These are phyloP conservation scores for Zophobas morio DNA, from an alignment of 1,140 invertebrate species.

Conservation along the genomic window DNA sequence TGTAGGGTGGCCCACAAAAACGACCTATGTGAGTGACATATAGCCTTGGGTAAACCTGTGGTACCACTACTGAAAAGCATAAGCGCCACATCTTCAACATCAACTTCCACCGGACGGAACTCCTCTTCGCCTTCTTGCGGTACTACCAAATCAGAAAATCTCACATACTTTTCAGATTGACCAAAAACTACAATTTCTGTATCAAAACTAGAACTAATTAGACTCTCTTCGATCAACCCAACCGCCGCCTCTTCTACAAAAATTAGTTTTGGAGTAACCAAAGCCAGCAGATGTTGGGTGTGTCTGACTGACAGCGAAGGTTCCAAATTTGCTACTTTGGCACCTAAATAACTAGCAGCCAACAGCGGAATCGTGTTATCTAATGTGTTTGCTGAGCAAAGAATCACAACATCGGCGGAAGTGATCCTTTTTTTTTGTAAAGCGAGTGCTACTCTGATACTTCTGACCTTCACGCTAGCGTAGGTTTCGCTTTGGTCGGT, in stretches of 20 bases:
- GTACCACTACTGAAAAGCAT: slow-evolving; percentile 80
- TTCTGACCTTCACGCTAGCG: slow-evolving; percentile 64
- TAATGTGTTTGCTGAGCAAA: slow-evolving; percentile 69
- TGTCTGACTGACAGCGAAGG: slow-evolving; percentile 37
- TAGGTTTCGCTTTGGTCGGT: slow-evolving; percentile 68
- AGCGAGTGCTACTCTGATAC: slow-evolving; percentile 67
- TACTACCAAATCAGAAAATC: slow-evolving; percentile 43
- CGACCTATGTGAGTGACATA: slow-evolving; percentile 39
- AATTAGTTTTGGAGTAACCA: slow-evolving; percentile 43
- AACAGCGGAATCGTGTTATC: slow-evolving; percentile 69
- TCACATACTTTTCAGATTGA: slow-evolving; percentile 42
- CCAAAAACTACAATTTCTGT: slow-evolving; percentile 49
- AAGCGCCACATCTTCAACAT: slow-evolving; percentile 60
- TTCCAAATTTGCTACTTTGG: slow-evolving; percentile 47
- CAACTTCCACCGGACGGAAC: slow-evolving; percentile 48
- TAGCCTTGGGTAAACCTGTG: slow-evolving; percentile 82
- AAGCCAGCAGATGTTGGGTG: slow-evolving; percentile 25
- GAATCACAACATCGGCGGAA: slow-evolving; percentile 66
- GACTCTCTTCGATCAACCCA: slow-evolving; percentile 41
- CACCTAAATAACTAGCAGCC: slow-evolving; percentile 68
- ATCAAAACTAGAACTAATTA: slow-evolving; percentile 21
- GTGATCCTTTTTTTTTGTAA: slow-evolving; percentile 67
- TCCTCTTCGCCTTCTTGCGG: slow-evolving; percentile 25
- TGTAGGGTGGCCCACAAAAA: not conserved
- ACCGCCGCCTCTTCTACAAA: slow-evolving; percentile 48